These are phyloP conservation scores for Papilio demoleus DNA, from an alignment of 2,888 invertebrate genomes.

Conservation along the genomic window DNA sequence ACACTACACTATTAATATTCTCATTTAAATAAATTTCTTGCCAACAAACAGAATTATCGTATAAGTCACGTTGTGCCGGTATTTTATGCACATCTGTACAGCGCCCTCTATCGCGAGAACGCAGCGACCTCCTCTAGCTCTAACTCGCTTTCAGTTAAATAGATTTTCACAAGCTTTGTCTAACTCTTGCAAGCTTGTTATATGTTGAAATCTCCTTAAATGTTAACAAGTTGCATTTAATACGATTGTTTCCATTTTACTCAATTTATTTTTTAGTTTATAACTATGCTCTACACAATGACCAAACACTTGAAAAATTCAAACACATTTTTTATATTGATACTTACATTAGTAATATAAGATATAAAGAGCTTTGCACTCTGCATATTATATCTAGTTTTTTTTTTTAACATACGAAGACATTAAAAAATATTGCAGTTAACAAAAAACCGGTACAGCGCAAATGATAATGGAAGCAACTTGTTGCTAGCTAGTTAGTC, in stretches of 20 bases:
- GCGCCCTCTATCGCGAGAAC: constrained; percentile 12
- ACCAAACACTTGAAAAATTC: no score
- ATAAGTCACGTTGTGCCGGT: constrained; percentile 12
- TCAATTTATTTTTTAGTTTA: neutral
- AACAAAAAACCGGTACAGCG: neutral
- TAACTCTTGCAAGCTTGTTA: constrained; percentile 5
- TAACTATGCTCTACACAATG: no score
- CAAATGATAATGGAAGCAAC: constrained; percentile 15
- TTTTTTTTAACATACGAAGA: no score
- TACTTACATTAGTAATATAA: no score
- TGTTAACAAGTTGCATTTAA: constrained; percentile 13
- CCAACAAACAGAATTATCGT: constrained; percentile 1
- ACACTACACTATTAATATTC: no score
- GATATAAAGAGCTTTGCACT: no score
- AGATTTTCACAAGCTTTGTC: constrained; percentile 17
- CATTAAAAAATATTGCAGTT: neutral
- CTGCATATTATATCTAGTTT: no score
- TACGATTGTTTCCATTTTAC: neutral
- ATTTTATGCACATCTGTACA: neutral
- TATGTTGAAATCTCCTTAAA: constrained; percentile 12
- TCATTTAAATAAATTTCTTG: neutral
- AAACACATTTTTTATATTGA: no score
- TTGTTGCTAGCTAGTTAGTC: constrained; percentile 17
- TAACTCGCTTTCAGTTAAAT: constrained; percentile 17
- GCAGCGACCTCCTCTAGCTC: constrained; percentile 4